Base-by-base conservation (phyloP, 2,113 vertebrate genomes). In the Motacilla tschutschensis region DNA sequence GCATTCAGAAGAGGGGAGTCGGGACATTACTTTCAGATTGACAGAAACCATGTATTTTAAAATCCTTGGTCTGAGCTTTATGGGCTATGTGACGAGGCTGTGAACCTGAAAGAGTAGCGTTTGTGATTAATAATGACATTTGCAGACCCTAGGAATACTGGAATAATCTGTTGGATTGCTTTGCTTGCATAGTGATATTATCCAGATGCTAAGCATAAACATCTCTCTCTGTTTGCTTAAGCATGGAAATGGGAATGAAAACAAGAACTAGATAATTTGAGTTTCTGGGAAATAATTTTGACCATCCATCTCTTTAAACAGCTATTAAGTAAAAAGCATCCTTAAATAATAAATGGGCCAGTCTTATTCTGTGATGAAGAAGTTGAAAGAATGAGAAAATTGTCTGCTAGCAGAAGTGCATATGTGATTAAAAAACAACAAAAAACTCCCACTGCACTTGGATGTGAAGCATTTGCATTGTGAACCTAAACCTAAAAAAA, bases 161-260 rank as follows among this genome's bases (percentile, higher is more conserved):
- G 60, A 74, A 69, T 88, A 64, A 89, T 86, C 76, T 79, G 54
- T 53, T 90, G 72, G 62, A 75, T 90, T 51, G 44, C 63, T 86
- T 64, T 91, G 47, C 36, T 76, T 89, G 54, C 24, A 11, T 43
- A 48, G 60, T 91, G 90, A 91, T 90, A 57, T 29, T 75, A 83
- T 92, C 92, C 94, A 95, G 93, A 95, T 94, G 91, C 50, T 67
- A 67, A 57, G 48, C 83, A 74, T 92, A 95, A 94, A 89, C 57
- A 76, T 86, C 24, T 72, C 48, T 46, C 46, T 82, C 70, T 83
- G 64, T 90, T 91, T 90, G 55, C 28, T 63, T 89, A 69, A 91
- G 58, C 43, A 18, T 79, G 62, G 75, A 88, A 93, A 53, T 58
- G 21, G 76, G 62, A 79, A 64, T 64, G 79, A 93, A 85, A 93